Conservation (phyloP, 2,797 vertebrate species). For the Triplophysa bombifrons region DNA sequence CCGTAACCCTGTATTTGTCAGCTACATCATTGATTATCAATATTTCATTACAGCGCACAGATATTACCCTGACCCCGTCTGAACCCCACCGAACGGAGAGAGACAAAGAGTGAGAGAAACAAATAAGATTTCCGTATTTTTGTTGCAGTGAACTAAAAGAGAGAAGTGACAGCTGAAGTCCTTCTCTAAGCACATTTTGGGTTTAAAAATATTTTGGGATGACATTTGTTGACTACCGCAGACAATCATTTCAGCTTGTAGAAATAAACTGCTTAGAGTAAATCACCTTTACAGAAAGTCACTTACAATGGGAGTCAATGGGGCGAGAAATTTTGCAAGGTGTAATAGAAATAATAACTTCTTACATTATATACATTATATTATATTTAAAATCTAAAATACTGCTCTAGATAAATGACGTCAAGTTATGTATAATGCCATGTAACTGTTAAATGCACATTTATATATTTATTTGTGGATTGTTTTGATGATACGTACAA, state of each 20-base stretch:
- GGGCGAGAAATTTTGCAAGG: no score
- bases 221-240: background rate
- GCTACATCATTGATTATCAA: conserved; percentile 62
- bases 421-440: no score
- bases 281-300: background rate
- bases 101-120: conserved; percentile 7
- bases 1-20: conserved; percentile 49
- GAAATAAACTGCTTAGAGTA: background rate
- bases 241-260: background rate
- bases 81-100: conserved; percentile 9
- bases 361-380: no score
- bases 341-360: no score
- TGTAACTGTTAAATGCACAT: no score
- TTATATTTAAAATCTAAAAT: no score
- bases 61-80: conserved; percentile 53
- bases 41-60: conserved; percentile 61
- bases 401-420: no score
- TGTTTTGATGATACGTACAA: no score
- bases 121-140: background rate
- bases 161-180: background rate
- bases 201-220: background rate
- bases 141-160: background rate
- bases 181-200: no score
- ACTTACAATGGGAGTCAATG: no score
- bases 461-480: no score